Base-by-base conservation (phyloP, 2,888 invertebrate species). In the Polyommatus iphigenia region DNA sequence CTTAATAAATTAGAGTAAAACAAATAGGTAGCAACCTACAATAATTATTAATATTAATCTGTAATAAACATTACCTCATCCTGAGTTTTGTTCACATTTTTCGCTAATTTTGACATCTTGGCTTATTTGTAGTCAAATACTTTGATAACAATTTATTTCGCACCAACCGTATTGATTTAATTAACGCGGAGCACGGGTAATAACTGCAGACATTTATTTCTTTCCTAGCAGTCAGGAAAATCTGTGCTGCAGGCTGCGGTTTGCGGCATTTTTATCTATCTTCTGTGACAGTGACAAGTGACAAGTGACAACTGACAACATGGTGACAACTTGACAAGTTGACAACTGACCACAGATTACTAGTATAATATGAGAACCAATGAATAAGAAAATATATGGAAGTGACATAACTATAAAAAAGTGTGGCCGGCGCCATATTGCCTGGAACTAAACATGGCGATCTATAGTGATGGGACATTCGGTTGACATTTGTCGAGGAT, bases 41-140 rank as follows among this genome's bases (percentile, higher is more conserved):
- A 20, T n/a, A 24, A 62, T 24, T 62, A 62, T 8, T 13, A 20
- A 41, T 10, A 10, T 3, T 50, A 4, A 3, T 50, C n/a, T 72
- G 36, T 71, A 36, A 36, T 67, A 41, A 46, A 46, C 41, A 78
- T 92, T 90, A 97, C 97, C 95, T 96, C 96, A 90, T 97, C 96
- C 85, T 96, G 96, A 79, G 95, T 94, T 83, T 95, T 95, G 85
- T 96, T 91, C 24, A 91, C 91, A 79, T 86, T 87, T 83, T 91
- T 92, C 41, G 91, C 54, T 50, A 18, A 8, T 18, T 50, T 54
- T 13, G 75, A 75, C 75, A 75, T 75, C 29, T 54, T 54, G 7
- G 54, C 67, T 62, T 29, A 67, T 46, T 10, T 7, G 3, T 29
- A 15, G 7, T 29, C 7, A 15, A 20, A 72, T 72, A 46, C 7